Base-by-base conservation (phyloP, 2,888 invertebrate species). In the Cancer borealis region DNA sequence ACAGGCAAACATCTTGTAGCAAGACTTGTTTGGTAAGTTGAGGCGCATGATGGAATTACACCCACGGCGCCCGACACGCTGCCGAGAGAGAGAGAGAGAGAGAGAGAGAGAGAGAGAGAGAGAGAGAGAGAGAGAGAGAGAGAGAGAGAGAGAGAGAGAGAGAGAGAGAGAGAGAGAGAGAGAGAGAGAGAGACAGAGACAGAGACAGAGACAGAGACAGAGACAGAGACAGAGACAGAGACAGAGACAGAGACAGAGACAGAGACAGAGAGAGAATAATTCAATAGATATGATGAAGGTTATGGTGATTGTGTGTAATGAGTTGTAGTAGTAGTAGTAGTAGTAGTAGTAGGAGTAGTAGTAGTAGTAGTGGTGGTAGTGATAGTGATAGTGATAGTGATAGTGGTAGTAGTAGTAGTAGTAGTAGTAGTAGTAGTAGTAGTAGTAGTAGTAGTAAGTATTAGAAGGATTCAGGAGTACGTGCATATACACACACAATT, bases 101-200 rank as follows among this genome's bases (percentile, higher is more conserved):
- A 84, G 84, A 84, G 84, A 84, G 84, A 84, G 84, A 84, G 84
- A 84, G 84, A 84, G 84, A 84, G 84, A 84, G 84, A 84, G 84
- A 84, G 84, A 84, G 84, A 84, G 84, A 84, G 84, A 84, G 84
- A 84, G 84, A 84, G 84, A 84, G 84, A 84, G 84, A 84, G 84
- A 84, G 84, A 84, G 84, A 84, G 79, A 84, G 79, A 84, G 79
- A 84, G 79, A 12, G 12, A 12, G 79, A 39, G 79, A 26, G 66
- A 66, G 66, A 66, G 66, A 66, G 21, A 5, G 21, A 21, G 66
- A 54, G 54, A 54, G 54, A 54, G 39, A 39, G 39, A 39, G 84
- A 39, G 39, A 39, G 84, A 39, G 84, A 39, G 39, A 84, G 84
- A 84, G 84, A 84, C 39, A 84, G 84, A 84, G 84, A 84, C 39